Percentiles rank a stretch among this genome's conserved stretches.
Conservation (phyloP, 2,888 invertebrate genomes). For the Sarcophaga carnaria region DNA sequence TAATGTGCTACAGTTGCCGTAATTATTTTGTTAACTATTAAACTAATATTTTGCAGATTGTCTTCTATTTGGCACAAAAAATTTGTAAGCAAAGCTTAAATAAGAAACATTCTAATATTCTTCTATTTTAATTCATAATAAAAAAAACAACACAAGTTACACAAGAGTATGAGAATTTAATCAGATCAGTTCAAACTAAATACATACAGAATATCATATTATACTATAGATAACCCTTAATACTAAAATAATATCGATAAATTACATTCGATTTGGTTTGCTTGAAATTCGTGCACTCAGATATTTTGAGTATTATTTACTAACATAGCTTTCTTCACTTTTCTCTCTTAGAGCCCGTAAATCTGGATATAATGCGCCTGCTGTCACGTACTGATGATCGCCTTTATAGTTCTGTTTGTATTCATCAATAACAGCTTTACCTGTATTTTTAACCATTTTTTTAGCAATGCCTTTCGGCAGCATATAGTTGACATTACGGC, state of each 20-base stretch:
- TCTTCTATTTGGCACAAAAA: too few relatives aligned
- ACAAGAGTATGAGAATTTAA: slow-evolving; percentile 4
- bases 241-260: slow-evolving; percentile 19
- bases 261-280: slow-evolving; percentile 52
- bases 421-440: slow-evolving; percentile 83
- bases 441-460: slow-evolving; percentile 85
- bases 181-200: too few relatives aligned
- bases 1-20: too few relatives aligned
- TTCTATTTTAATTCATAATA: background rate
- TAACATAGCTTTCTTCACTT: background rate
- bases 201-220: too few relatives aligned
- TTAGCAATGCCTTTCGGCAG: slow-evolving; percentile 87
- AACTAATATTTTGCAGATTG: too few relatives aligned
- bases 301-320: slow-evolving; percentile 11
- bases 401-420: slow-evolving; percentile 76
- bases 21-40: too few relatives aligned
- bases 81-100: too few relatives aligned
- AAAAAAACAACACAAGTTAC: slow-evolving; percentile 2
- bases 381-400: slow-evolving; percentile 77
- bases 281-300: slow-evolving; percentile 2
- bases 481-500: slow-evolving; percentile 85
- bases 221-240: background rate
- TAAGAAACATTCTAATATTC: background rate
- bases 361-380: slow-evolving; percentile 79
- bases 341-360: slow-evolving; percentile 74